phyloP scores from a whole-genome alignment of 2,113 vertebrate genomes.

The Cottus gobio region DNA sequence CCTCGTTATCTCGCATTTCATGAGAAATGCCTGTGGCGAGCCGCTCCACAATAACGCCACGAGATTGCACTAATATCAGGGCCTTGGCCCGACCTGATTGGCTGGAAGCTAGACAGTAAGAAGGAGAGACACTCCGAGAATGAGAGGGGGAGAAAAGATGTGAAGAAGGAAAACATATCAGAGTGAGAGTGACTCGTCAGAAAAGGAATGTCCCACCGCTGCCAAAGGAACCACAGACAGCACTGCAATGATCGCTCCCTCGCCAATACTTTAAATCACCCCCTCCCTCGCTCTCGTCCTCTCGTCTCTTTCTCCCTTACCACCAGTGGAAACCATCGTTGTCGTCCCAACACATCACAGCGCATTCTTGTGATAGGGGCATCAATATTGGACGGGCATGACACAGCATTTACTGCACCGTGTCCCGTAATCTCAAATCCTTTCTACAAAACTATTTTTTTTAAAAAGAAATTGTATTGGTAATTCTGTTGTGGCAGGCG shows the following conservation, averaged over 20 bases:
- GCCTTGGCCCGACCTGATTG: constrained; percentile 16
- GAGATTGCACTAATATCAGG: constrained; percentile 24
- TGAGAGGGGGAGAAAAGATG: constrained; percentile 29
- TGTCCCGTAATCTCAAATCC: constrained; percentile 23
- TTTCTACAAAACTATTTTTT: not conserved
- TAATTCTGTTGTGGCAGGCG: not conserved
- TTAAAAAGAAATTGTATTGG: too few relatives aligned
- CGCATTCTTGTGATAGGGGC: constrained; percentile 32
- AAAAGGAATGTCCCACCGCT: constrained; percentile 75
- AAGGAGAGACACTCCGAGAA: constrained; percentile 8
- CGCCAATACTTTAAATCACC: constrained; percentile 56
- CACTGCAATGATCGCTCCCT: constrained; percentile 53
- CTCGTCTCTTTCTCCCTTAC: constrained; percentile 17
- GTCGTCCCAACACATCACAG: constrained; percentile 9
- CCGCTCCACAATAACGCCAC: constrained; percentile 38
- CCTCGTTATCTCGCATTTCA: constrained; percentile 56
- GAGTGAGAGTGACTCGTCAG: constrained; percentile 73
- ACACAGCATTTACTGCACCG: constrained; percentile 35
- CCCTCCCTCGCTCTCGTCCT: constrained; percentile 24
- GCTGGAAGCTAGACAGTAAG: not conserved
- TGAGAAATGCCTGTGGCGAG: constrained; percentile 33
- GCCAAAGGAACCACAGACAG: constrained; percentile 74
- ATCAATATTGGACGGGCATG: constrained; percentile 36
- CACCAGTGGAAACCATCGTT: constrained; percentile 11
- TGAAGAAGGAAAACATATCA: constrained; percentile 52